Evolutionary conservation across 2,888 invertebrate genomes (phyloP), one percentile per base, ranked within the genome.

Genomic region (Apodemia mormo): DNA sequence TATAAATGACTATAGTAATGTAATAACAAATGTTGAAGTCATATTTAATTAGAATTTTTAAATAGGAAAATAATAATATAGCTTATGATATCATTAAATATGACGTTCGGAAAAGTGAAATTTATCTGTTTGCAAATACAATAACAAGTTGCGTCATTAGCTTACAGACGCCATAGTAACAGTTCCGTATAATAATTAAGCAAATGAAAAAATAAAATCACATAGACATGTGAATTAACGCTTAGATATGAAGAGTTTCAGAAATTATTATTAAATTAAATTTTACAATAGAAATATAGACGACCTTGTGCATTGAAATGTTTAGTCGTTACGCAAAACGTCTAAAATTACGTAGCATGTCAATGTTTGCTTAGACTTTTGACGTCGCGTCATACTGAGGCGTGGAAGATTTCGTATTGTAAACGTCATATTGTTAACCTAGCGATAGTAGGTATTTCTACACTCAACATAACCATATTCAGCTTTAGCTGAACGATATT

Each of bases 401-500:
- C 76, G 90, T 88, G 90, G 89, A 90, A 90, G 81, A 85, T 92
- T 92, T 90, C 82, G 80, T 83, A 76, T 74, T 61, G 61, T 43
- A 70, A 81, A 87, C 89, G 91, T 89, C 88, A 90, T 77, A 68
- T 30, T 61, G n/a, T 49, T 14, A 66, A 30, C 52, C 29, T 52
- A 49, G 58, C 30, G 29, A 22, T 22, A 22, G 49, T 49, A 1
- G 12, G 12, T 14, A 12, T 45, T 45, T 12, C 12, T 45, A 40
- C 40, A 9, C 37, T 40, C 8, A 8, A 40, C 8, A 9, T 2
- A 9, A 40, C 40, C 9, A 40, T 40, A 49, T 14, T 49, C 14
- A 49, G 14, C 49, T 49, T 6, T 49, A 49, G 5, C 14, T 49
- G 49, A 49, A 49, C 6, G 49, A 49, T 49, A 49, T 49, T 45